Base-by-base conservation (phyloP, 2,888 invertebrate genomes). In the Epirrhoe alternata region DNA sequence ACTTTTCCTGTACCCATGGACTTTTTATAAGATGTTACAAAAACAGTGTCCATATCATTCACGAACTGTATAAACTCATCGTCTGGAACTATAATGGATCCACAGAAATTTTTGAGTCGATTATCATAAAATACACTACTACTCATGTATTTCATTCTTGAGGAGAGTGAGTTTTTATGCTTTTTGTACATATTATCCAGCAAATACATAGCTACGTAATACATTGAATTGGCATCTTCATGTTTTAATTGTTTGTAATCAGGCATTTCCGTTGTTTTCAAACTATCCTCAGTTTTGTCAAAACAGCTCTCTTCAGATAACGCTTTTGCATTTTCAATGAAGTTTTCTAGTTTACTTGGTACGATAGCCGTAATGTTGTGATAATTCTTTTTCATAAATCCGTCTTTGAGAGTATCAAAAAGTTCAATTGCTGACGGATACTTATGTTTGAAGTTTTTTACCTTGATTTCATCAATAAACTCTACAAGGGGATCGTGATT, bases 51-150 rank as follows among this genome's bases (percentile, higher is more conserved):
- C 54, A 61, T 54, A 12, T 61, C 14, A 30, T 54, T 8, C 14
- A 61, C 53, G 2, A 54, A 61, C n/a, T 49, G 17, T 14, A 54
- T 8, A 35, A 61, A 61, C 2, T 47, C 35, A 12, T 61, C 35
- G n/a, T 61, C 61, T 8, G 61, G 61, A 6, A 61, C 8, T 30
- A 61, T 47, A 47, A 61, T 17, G 5, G 61, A 54, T 10, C 61
- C 61, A 8, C 17, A 35, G 5, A 54, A 0, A 0, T 5, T 17
- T 3, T 5, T 16, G 4, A 35, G 1, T 24, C 14, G 33, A 7
- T 33, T 53, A 14, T 54, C 61, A 6, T 54, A 61, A 24, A 35
- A 33, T 4, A 61, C 53, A 49, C 54, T 61, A 24, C 61, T 61
- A 2, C 16, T 24, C 54, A 61, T 47, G n/a, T 35, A n/a, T 49